These are phyloP conservation scores for Caenorhabditis afra DNA, from an alignment of 2,888 invertebrate species.

Conservation along the genomic window DNA sequence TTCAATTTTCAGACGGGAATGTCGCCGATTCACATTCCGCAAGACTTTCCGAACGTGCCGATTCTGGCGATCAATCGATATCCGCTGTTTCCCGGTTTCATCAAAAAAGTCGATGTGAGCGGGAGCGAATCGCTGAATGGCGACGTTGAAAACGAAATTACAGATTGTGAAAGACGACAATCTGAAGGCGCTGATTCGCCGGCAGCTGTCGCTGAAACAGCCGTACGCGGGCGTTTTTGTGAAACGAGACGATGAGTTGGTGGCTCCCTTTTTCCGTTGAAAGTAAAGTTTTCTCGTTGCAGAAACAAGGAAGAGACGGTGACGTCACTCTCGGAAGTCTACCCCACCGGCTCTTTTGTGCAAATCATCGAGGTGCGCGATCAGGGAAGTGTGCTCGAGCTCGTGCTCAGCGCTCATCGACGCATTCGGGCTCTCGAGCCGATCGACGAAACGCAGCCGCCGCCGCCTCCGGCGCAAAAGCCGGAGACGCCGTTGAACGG, in stretches of 20 bases:
- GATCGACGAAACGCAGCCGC: constrained; percentile 36
- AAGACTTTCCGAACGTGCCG: constrained; percentile 96
- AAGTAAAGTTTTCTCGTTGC: too few relatives aligned
- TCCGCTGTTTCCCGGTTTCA: constrained; percentile 97
- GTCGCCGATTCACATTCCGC: constrained; percentile 88
- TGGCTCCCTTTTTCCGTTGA: too few relatives aligned
- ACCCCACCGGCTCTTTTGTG: constrained; percentile 92
- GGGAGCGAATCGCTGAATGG: background rate
- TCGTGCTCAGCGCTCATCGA: constrained; percentile 89
- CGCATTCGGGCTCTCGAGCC: constrained; percentile 60
- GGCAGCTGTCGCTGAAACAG: constrained; percentile 95
- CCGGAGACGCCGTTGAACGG: constrained; percentile 29
- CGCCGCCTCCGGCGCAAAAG: background rate
- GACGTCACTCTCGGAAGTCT: constrained; percentile 89
- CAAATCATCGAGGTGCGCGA: constrained; percentile 95
- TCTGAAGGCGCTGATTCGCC: constrained; percentile 90
- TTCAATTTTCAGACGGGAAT: constrained; percentile 59
- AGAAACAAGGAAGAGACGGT: constrained; percentile 82
- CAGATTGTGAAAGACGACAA: constrained; percentile 89
- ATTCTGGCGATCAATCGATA: constrained; percentile 94
- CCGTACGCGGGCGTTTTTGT: constrained; percentile 98
- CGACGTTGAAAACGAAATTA: constrained; percentile 18
- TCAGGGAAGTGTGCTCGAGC: constrained; percentile 87
- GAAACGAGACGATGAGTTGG: constrained; percentile 90
- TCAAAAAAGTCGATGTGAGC: constrained; percentile 93